Base-by-base conservation (phyloP, 2,797 vertebrate genomes). In the Streptopelia turtur region DNA sequence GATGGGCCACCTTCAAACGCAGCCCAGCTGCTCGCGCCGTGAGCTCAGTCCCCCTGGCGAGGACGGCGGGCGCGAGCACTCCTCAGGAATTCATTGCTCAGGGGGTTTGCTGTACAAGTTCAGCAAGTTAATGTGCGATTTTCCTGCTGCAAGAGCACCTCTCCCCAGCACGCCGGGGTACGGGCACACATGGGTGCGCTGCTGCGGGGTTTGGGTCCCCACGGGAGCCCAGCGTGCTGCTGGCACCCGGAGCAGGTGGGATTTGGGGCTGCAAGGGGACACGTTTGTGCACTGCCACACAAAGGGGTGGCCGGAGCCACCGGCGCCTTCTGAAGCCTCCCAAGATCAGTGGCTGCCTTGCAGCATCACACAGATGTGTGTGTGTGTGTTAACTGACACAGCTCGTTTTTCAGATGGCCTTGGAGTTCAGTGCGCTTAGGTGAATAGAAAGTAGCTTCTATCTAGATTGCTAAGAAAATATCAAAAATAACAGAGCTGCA, bases 11-110 rank as follows among this genome's bases (percentile, higher is more conserved):
- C 77, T 92, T 87, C 83, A 91, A 87, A 89, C 0, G 1, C 71
- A 90, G 87, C 78, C 94, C 89, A 95, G 92, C 91, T 94, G 94
- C 82, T 95, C 84, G 82, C 3, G 0, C 5, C 6, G 82, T 96
- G 93, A 97, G 91, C 94, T 96, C 90, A 95, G 93, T 86, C 83
- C 85, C 87, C 91, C 84, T 72, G 80, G 90, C 30, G 66, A 78
- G 80, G 91, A 87, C 90, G 68, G 72, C 94, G 92, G 72, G 82
- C 24, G 1, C 0, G 4, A 91, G 82, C 84, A 60, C 87, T 94
- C 78, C 83, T 92, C 28, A 1, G 68, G 60, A 97, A 70, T 50
- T 43, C 12, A 1, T 75, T 92, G 72, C 69, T 91, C 82, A 86
- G 91, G 39, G 85, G 68, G 64, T 87, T 21, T 71, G 76, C 82